Evolutionary conservation across 2,797 vertebrate genomes (phyloP).

Genomic region (Enteromius afrohamiltoni): DNA sequence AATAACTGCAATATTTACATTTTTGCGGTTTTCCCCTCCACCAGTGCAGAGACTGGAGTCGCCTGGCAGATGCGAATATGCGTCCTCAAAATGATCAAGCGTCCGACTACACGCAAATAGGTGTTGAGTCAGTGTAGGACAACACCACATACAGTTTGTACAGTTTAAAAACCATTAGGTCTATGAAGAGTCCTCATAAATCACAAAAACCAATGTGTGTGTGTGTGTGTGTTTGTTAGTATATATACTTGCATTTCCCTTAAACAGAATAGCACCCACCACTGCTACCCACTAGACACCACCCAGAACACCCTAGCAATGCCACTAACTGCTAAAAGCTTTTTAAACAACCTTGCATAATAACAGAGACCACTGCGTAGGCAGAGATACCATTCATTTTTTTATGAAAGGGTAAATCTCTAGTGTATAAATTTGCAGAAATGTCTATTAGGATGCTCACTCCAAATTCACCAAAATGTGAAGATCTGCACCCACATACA

Average conservation of each 20-base stretch:
- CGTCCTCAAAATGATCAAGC: too few relatives aligned
- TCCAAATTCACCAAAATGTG: conserved; percentile 25
- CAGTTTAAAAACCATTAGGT: too few relatives aligned
- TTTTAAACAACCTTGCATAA: conserved; percentile 5
- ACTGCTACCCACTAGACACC: background rate
- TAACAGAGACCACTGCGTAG: background rate
- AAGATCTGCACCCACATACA: conserved; percentile 1
- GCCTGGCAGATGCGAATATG: too few relatives aligned
- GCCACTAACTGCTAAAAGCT: background rate
- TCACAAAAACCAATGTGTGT: too few relatives aligned
- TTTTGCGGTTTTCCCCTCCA: too few relatives aligned
- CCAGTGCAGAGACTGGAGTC: too few relatives aligned
- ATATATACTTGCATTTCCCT: background rate
- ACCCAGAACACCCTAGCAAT: background rate
- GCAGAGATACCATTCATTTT: conserved; percentile 8
- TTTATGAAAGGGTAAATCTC: conserved; percentile 4
- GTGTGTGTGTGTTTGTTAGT: too few relatives aligned
- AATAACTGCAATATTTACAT: too few relatives aligned
- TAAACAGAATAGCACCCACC: background rate
- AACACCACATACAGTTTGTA: too few relatives aligned
- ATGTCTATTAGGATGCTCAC: background rate
- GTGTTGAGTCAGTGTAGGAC: too few relatives aligned
- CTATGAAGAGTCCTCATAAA: too few relatives aligned
- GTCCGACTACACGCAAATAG: too few relatives aligned
- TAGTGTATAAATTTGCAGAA: background rate